phyloP scores from a whole-genome alignment of 2,888 invertebrate genomes.

The Drosophila mettleri region DNA sequence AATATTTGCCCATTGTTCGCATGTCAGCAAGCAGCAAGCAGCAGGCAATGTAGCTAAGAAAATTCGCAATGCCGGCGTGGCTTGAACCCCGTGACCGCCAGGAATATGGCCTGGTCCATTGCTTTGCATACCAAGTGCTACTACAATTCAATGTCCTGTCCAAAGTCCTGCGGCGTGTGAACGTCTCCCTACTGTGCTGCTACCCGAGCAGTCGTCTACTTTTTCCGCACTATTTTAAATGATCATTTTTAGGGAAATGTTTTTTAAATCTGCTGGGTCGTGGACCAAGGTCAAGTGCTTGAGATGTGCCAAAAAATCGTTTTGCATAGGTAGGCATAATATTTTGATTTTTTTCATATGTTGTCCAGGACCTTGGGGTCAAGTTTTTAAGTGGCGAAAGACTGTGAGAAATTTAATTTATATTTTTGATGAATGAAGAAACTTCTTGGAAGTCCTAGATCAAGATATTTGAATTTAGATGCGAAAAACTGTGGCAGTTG shows the following conservation, averaged over 20 bases:
- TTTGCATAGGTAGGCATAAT: conserved; percentile 30
- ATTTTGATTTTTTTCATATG: conserved; percentile 7
- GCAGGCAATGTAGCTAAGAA: conserved; percentile 9
- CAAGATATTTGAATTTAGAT: conserved; percentile 1
- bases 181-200: conserved; percentile 24
- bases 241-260: conserved; percentile 30
- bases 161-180: conserved; percentile 58
- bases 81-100: conserved; percentile 46
- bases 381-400: conserved; percentile 32
- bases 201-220: conserved; percentile 28
- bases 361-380: conserved; percentile 41
- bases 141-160: conserved; percentile 4
- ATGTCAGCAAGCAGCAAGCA: conserved; percentile 50
- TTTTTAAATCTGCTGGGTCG: conserved; percentile 47
- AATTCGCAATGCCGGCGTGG: conserved; percentile 32
- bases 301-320: conserved; percentile 42
- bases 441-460: conserved; percentile 18
- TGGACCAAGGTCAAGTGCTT: conserved; percentile 53
- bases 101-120: conserved; percentile 27
- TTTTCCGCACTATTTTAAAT: conserved; percentile 59
- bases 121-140: conserved; percentile 48
- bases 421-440: background rate
- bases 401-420: conserved; percentile 36
- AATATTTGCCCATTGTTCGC: conserved; percentile 45
- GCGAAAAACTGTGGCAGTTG: background rate